Evolutionary conservation across 2,797 vertebrate species (phyloP).

Genomic region (Falco cherrug): DNA sequence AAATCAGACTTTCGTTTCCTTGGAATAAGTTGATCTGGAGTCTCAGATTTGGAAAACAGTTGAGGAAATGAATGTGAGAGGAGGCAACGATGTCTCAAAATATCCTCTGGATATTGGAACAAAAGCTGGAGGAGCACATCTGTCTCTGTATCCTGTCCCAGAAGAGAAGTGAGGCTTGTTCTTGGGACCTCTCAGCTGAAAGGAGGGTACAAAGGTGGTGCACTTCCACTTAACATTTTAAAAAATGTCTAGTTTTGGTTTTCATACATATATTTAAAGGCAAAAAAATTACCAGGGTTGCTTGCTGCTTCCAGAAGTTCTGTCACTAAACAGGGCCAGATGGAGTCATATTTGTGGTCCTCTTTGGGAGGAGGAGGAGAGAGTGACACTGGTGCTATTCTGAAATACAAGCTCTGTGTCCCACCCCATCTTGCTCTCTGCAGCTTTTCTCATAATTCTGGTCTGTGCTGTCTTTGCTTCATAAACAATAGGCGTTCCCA

Average conservation of each 20-base stretch:
- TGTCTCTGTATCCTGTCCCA: not conserved
- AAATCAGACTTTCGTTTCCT: not conserved
- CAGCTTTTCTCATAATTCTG: not conserved
- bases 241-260: not conserved
- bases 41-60: not conserved
- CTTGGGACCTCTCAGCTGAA: not conserved
- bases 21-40: not conserved
- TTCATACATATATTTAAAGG: not conserved
- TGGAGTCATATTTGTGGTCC: not conserved
- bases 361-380: not conserved
- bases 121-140: not conserved
- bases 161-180: not conserved
- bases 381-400: not conserved
- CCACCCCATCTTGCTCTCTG: not conserved
- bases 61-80: not conserved
- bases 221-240: not conserved
- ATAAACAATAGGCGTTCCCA: not conserved
- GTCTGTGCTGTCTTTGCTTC: not conserved
- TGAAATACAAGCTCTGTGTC: not conserved
- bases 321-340: not conserved
- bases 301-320: not conserved
- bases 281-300: not conserved
- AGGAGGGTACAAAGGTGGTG: not conserved
- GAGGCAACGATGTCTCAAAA: not conserved
- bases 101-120: not conserved